Conservation (phyloP, 2,113 vertebrate species). For the Geococcyx californianus region DNA sequence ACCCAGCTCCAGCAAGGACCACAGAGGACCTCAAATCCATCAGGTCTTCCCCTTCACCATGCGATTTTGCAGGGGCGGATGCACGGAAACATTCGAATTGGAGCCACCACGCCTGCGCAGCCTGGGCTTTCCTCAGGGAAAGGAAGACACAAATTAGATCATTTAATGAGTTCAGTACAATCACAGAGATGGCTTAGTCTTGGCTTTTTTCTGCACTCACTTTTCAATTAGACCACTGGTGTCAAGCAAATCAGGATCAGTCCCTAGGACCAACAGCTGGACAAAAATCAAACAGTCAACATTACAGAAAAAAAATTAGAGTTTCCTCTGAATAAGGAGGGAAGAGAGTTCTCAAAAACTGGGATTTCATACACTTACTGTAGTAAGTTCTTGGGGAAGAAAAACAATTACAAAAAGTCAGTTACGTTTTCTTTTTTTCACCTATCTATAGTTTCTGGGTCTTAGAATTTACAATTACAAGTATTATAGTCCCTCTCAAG, state of each 20-base stretch:
- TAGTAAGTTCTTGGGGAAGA: neutral
- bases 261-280: neutral
- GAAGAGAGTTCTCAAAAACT: neutral
- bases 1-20: neutral
- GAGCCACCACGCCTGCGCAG: neutral
- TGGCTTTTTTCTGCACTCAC: neutral
- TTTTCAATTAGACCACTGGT: neutral
- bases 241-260: neutral
- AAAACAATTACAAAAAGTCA: neutral
- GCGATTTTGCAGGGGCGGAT: neutral
- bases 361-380: accelerated
- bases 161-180: neutral
- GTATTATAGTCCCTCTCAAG: neutral
- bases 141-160: neutral
- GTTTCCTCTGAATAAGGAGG: neutral
- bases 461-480: neutral
- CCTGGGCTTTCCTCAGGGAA: neutral
- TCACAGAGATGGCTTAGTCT: neutral
- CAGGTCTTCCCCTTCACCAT: neutral
- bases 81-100: neutral
- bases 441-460: neutral
- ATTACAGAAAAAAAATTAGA: neutral
- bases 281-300: neutral
- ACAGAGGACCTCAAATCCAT: neutral
- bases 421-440: neutral